phyloP scores from a whole-genome alignment of 2,888 invertebrate genomes.

The Brenthis daphne region DNA sequence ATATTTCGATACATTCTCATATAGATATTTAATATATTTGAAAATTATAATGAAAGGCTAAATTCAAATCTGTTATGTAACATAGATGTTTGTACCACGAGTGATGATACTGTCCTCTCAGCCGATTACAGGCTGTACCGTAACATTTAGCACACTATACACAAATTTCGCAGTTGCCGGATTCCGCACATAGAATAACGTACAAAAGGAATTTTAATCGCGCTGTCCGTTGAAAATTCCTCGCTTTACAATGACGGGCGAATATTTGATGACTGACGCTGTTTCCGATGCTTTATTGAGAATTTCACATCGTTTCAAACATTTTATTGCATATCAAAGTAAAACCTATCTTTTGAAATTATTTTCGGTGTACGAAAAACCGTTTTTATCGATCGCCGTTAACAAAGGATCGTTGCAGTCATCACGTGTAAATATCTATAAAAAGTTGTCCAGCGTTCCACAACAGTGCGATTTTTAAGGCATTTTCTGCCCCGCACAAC shows the following conservation, averaged over 20 bases:
- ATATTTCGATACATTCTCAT: no score
- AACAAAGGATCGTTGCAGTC: not conserved
- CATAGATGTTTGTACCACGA: no score
- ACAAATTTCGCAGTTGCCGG: constrained; percentile 7
- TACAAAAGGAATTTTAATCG: constrained; percentile 38
- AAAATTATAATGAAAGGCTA: no score
- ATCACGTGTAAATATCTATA: no score
- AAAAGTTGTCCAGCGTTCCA: no score
- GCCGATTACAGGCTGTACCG: not conserved
- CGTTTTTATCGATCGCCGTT: not conserved
- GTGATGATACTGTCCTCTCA: not conserved
- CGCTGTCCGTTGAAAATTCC: constrained; percentile 35
- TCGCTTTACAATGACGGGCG: constrained; percentile 33
- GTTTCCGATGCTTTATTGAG: constrained; percentile 22
- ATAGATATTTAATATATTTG: no score
- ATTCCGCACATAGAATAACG: constrained; percentile 28
- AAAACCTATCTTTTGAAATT: not conserved
- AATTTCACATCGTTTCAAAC: constrained; percentile 13
- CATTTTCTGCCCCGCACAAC: no score
- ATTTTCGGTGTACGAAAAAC: not conserved
- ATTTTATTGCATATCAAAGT: constrained; percentile 12
- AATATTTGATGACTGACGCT: constrained; percentile 25
- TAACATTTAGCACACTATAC: constrained; percentile 3
- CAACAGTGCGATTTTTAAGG: no score
- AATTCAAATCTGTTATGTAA: no score